Base-by-base conservation (phyloP, 2,113 vertebrate species). In the Philantomba maxwellii region DNA sequence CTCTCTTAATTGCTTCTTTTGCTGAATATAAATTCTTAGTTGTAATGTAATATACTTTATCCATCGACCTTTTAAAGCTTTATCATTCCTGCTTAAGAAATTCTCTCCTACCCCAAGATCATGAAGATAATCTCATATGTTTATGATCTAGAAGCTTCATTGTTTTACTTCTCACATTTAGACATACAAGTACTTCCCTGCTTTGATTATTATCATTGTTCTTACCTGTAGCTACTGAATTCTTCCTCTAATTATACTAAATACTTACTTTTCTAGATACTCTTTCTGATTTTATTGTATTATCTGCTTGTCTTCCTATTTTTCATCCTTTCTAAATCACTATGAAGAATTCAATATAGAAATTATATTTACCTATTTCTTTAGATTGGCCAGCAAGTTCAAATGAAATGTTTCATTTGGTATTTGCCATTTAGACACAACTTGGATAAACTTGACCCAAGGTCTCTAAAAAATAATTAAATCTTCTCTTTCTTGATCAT, bases 401-500 rank as follows among this genome's bases (percentile, higher is more conserved):
- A 89, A 93, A 33, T 82, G 6, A 97, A 92, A 47, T 78, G 13
- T 89, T 73, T 90, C 6, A 89, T 95, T 95, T 97, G 28, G 16
- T 89, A 62, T 17, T 94, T 70, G 14, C 12, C 39, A 89, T 87
- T 82, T 92, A 92, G 19, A 55, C 11, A 2, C 28, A 96, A 87
- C 4, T 87, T 94, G 39, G 10, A 62, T 94, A 91, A 55, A 51
- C 19, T 85, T 92, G 49, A 55, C 62, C 14, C 4, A 84, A 88
- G 1, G 15, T 11, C 39, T 87, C 19, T 93, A 53, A 49, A 94
- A 58, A 94, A 58, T 64, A 90, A 91, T 11, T 86, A 70, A 39
- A 7, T 45, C 15, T 80, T 92, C 14, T 45, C 89, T 89, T 85
- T 95, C 51, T 9, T 83, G 21, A 17, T 81, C 36, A 66, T 15